These are phyloP conservation scores for Gonioctena quinquepunctata DNA, from an alignment of 1,140 invertebrate genomes.

Conservation along the genomic window DNA sequence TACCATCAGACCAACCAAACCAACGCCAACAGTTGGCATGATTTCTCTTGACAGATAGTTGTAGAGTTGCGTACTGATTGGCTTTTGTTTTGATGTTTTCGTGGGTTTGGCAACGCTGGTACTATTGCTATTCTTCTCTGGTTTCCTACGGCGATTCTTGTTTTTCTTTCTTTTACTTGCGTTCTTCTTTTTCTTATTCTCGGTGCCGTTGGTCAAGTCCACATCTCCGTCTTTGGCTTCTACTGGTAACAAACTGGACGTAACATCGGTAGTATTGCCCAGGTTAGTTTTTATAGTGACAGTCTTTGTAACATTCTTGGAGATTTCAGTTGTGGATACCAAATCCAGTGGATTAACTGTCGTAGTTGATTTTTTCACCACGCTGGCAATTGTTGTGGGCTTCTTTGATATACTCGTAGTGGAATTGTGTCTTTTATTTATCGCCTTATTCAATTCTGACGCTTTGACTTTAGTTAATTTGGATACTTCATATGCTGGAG, in stretches of 20 bases:
- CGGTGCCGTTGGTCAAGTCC: conserved; percentile 57
- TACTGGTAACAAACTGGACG: conserved; percentile 34
- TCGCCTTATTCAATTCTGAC: conserved; percentile 34
- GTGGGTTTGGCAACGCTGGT: conserved; percentile 58
- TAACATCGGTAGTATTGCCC: conserved; percentile 20
- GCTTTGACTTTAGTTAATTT: conserved; percentile 46
- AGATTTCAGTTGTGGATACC: background rate
- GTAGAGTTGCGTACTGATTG: conserved; percentile 73
- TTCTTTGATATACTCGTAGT: conserved; percentile 16
- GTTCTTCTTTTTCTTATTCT: conserved; percentile 54
- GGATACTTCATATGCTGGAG: conserved; percentile 24
- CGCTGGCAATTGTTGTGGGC: background rate
- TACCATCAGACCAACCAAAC: conserved; percentile 71
- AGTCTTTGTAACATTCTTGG: background rate
- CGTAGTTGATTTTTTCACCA: conserved; percentile 21
- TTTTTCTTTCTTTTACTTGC: conserved; percentile 63
- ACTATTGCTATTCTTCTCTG: conserved; percentile 59
- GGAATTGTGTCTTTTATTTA: conserved; percentile 34
- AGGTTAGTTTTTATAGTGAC: background rate
- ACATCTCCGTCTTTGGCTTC: conserved; percentile 64
- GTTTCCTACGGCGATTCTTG: conserved; percentile 62
- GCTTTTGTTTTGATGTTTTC: conserved; percentile 57
- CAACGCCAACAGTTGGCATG: conserved; percentile 77
- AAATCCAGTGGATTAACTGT: background rate
- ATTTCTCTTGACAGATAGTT: conserved; percentile 78